Evolutionary conservation across 2,113 vertebrate genomes (phyloP).

Genomic region (Kobus ellipsiprymnus): DNA sequence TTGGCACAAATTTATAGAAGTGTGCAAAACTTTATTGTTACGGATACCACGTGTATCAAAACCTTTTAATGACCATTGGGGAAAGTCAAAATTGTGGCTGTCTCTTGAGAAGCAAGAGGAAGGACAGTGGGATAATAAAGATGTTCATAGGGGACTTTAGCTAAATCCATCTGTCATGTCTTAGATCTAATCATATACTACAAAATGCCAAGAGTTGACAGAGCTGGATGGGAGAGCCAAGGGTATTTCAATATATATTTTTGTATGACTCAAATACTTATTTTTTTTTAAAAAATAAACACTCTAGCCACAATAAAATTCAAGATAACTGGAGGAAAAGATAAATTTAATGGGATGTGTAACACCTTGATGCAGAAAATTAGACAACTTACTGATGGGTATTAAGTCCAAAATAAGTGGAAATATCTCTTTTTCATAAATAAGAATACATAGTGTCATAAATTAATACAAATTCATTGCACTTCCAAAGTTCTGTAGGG

Average conservation of each 20-base stretch:
- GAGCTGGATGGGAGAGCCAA: not conserved
- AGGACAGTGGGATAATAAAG: not conserved
- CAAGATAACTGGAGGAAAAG: not conserved
- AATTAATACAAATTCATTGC: not conserved
- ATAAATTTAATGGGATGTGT: not conserved
- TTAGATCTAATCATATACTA: not conserved
- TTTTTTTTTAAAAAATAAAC: not conserved
- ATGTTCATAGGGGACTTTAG: not conserved
- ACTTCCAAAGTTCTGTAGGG: not conserved
- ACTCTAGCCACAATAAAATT: not conserved
- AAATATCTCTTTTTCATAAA: not conserved
- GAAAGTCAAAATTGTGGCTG: not conserved
- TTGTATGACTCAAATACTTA: not conserved
- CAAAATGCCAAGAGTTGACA: not conserved
- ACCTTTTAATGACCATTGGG: not conserved
- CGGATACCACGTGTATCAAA: not conserved
- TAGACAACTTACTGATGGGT: not conserved
- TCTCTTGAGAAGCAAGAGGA: not conserved
- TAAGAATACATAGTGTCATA: not conserved
- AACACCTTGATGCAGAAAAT: not conserved
- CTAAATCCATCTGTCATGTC: not conserved
- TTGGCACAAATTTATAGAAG: not conserved
- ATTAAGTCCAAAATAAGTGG: not conserved
- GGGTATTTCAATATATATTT: not conserved
- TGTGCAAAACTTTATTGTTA: not conserved